A percentile compares a stretch with the other conserved stretches of the same genome.
phyloP scores from a whole-genome alignment of 1,140 invertebrate genomes.

The Hylyphantes graminicola region DNA sequence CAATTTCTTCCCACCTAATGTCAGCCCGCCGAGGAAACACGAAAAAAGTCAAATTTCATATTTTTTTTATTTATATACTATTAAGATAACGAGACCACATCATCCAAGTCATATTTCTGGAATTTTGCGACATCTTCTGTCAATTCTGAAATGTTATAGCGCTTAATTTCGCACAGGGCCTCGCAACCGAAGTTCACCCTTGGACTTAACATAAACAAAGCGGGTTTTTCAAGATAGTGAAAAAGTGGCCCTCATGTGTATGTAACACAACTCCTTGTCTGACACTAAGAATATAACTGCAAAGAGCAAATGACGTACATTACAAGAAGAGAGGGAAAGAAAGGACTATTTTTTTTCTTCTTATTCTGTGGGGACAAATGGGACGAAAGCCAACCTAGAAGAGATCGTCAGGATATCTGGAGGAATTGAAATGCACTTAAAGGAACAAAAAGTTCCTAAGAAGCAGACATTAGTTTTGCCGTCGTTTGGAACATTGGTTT shows the following conservation, averaged over 20 bases:
- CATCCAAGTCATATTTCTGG: too few relatives aligned
- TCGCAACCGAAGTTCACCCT: too few relatives aligned
- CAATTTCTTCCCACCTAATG: too few relatives aligned
- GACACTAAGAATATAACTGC: constrained; percentile 52
- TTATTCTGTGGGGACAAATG: constrained; percentile 38
- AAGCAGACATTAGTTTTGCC: neutral
- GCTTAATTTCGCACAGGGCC: too few relatives aligned
- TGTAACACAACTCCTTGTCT: constrained; percentile 41
- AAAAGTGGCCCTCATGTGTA: neutral
- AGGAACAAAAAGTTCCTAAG: neutral
- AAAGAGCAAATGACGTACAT: constrained; percentile 52
- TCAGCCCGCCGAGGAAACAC: too few relatives aligned
- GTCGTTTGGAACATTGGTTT: neutral
- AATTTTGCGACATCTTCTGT: too few relatives aligned
- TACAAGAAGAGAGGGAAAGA: constrained; percentile 18
- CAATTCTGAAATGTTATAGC: too few relatives aligned
- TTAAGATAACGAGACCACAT: too few relatives aligned
- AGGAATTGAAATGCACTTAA: constrained; percentile 13
- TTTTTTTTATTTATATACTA: too few relatives aligned
- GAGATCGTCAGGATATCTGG: constrained; percentile 31
- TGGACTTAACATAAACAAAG: neutral
- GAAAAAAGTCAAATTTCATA: too few relatives aligned
- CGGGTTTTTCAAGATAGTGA: neutral
- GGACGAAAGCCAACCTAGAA: constrained; percentile 28
- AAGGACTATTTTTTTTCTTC: constrained; percentile 35